Conservation (phyloP, 2,113 vertebrate genomes). For the Anthoscopus minutus region DNA sequence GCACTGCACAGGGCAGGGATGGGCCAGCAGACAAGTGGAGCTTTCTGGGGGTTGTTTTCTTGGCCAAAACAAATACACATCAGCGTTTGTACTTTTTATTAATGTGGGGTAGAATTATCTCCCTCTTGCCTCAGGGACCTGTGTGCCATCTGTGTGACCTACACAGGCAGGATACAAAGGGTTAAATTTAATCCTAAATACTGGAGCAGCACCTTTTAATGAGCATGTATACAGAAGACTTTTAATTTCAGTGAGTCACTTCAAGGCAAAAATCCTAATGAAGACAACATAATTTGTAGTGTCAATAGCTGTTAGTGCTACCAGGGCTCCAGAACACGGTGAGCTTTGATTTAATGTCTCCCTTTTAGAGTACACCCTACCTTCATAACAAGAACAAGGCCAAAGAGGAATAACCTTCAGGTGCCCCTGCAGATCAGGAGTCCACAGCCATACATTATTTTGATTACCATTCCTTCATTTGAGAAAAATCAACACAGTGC, state of each 20-base stretch:
- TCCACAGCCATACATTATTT: neutral
- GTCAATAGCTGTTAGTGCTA: neutral
- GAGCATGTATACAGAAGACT: neutral
- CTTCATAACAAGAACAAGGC: neutral
- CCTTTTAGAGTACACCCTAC: neutral
- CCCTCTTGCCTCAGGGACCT: neutral
- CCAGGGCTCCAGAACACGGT: neutral
- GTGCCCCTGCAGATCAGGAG: neutral
- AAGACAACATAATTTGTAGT: neutral
- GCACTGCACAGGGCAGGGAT: constrained; percentile 81
- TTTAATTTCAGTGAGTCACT: neutral
- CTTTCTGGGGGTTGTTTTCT: constrained; percentile 78
- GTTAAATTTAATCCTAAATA: neutral
- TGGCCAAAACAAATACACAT: neutral
- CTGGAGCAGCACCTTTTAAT: neutral
- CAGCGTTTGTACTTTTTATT: neutral
- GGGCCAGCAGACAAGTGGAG: constrained; percentile 79
- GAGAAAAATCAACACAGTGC: neutral
- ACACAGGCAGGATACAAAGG: neutral
- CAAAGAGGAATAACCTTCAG: neutral
- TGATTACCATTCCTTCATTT: neutral
- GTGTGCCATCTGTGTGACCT: neutral
- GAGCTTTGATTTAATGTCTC: neutral
- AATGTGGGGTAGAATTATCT: neutral
- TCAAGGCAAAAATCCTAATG: neutral